Conservation (phyloP, 2,797 vertebrate genomes). For the Darevskia mixta region DNA sequence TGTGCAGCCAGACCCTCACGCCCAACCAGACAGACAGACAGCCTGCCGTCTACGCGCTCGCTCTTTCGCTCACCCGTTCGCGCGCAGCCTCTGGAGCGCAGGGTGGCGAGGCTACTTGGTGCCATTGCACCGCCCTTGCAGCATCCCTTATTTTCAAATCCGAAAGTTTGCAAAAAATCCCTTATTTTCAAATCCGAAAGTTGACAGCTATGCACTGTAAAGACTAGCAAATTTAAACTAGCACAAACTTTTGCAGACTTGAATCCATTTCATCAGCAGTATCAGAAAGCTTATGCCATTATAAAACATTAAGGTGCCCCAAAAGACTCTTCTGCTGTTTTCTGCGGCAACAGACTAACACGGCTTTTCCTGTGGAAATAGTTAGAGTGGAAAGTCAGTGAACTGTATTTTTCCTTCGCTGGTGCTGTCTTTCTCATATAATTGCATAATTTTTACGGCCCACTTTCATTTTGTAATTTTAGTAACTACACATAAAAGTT, state of each 20-base stretch:
- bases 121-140: too few relatives aligned
- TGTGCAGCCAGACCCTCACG: too few relatives aligned
- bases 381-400: background rate
- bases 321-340: background rate
- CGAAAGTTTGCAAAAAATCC: too few relatives aligned
- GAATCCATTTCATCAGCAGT: background rate
- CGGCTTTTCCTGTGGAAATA: background rate
- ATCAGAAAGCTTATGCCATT: background rate
- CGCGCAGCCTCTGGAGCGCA: too few relatives aligned
- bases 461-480: constrained; percentile 2
- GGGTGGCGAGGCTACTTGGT: too few relatives aligned
- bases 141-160: too few relatives aligned
- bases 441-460: constrained; percentile 20
- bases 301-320: background rate
- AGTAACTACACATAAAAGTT: background rate
- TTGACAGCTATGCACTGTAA: too few relatives aligned
- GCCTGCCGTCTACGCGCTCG: too few relatives aligned
- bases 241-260: background rate
- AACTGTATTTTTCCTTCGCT: background rate
- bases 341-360: background rate
- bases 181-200: too few relatives aligned
- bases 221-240: too few relatives aligned
- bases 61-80: too few relatives aligned
- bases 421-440: background rate
- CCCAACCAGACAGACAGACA: too few relatives aligned